Evolutionary conservation across 1,140 invertebrate genomes (phyloP), one percentile per base, ranked within the genome.

Genomic region (Phthorimaea operculella): DNA sequence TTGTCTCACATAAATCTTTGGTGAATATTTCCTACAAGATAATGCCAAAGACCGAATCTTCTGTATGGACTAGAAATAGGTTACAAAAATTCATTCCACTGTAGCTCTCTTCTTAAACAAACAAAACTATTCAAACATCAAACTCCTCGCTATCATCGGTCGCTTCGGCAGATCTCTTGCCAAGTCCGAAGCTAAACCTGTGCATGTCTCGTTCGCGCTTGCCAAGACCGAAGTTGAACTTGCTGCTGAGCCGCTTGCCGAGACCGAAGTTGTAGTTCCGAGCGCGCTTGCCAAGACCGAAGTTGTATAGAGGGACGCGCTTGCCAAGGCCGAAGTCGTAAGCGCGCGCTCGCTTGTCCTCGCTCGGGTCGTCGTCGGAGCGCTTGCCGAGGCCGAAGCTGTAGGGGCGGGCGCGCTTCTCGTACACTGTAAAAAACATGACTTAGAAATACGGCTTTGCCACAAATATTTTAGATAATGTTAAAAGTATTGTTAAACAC

Each of bases 331-430:
- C 83, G 51, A 86, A 86, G 53, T 84, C 76, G 63, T 85, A 86
- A 60, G 75, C 74, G 5, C 76, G 57, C 0, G 79, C 74, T n/a
- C 85, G 74, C 52, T 85, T 86, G 39, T 83, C 78, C 51, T 78
- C 77, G 10, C 60, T 59, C 0, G 62, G 48, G 5, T 50, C 59
- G 33, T 80, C 73, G 6, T 59, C 67, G 49, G 74, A 63, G 5
- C 85, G 72, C 60, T 86, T 86, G 15, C 85, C 85, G 16, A 86
- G 73, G 16, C 85, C 83, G 61, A 86, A 86, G 54, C 79, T 80
- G 74, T 86, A 86, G 1, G 82, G 82, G 5, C 83, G 71, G 21
- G 83, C 85, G 47, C 85, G 74, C 56, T 86, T 86, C 17, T 82
- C 74, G 52, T 75, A 80, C 50, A 59, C 85, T 86, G 75, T 39